A percentile compares a stretch with the other conserved stretches of the same genome.
phyloP scores from a whole-genome alignment of 2,113 vertebrate genomes.

The Grus americana region DNA sequence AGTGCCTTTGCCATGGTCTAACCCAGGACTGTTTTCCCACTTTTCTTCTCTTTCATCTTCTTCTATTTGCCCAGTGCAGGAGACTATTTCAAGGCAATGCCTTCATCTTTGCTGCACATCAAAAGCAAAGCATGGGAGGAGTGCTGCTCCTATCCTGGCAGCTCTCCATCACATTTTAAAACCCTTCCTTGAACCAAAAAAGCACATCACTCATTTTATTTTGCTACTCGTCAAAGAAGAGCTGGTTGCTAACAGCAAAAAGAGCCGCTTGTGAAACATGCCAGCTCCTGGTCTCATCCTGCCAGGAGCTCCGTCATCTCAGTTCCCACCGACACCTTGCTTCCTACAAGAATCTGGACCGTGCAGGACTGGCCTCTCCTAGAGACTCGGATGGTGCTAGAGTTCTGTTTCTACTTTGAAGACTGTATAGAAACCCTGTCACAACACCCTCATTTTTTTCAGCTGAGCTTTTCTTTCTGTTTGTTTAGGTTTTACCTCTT shows the following conservation, averaged over 20 bases:
- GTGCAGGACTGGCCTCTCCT: background rate
- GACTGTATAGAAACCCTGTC: background rate
- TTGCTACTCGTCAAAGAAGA: slow-evolving; percentile 25
- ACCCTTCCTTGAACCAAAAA: slow-evolving; percentile 41
- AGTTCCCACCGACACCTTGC: slow-evolving; percentile 2
- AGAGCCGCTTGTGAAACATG: slow-evolving; percentile 55
- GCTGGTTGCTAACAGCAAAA: slow-evolving; percentile 59
- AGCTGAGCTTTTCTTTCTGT: background rate
- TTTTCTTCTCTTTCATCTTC: slow-evolving; percentile 12
- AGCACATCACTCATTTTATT: slow-evolving; percentile 64
- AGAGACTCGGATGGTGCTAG: background rate
- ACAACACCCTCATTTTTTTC: background rate
- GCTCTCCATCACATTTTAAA: slow-evolving; percentile 41
- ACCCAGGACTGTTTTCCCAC: background rate
- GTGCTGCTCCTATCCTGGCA: slow-evolving; percentile 42
- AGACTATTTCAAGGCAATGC: slow-evolving; percentile 22
- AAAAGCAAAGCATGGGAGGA: slow-evolving; percentile 44
- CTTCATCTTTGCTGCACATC: background rate
- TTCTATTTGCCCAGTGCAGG: background rate
- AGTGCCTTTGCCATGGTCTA: background rate
- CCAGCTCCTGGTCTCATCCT: slow-evolving; percentile 50
- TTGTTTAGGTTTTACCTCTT: slow-evolving; percentile 1
- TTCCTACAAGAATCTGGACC: slow-evolving; percentile 19
- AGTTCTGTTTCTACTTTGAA: background rate
- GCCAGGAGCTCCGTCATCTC: slow-evolving; percentile 32